A percentile compares a stretch with the other conserved stretches of the same genome.
phyloP scores from a whole-genome alignment of 2,888 invertebrate species.

The Ennomos erosarius region DNA sequence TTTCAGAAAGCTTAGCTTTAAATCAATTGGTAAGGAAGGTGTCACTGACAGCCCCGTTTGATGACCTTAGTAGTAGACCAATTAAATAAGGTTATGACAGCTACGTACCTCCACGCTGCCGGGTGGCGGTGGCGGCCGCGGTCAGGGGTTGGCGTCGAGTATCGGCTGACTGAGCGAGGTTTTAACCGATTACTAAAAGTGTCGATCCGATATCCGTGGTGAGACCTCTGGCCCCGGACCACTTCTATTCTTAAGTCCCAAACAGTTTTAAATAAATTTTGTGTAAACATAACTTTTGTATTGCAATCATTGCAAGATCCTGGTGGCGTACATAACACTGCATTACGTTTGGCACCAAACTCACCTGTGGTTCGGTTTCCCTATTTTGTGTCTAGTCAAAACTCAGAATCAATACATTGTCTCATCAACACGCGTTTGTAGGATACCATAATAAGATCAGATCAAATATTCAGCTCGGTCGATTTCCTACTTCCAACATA shows the following conservation, averaged over 20 bases:
- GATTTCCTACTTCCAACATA: constrained; percentile 37
- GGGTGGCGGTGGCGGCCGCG: neutral
- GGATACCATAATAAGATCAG: constrained; percentile 25
- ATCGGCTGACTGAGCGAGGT: neutral
- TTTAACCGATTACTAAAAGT: constrained; percentile 5
- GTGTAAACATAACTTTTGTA: too few relatives aligned
- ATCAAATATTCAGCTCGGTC: constrained; percentile 33
- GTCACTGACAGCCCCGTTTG: too few relatives aligned
- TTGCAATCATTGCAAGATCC: too few relatives aligned
- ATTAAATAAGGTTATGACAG: neutral
- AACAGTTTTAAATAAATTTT: too few relatives aligned
- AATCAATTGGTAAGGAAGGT: too few relatives aligned
- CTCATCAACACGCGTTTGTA: constrained; percentile 7
- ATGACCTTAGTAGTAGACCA: neutral
- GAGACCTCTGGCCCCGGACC: neutral
- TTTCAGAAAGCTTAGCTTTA: too few relatives aligned
- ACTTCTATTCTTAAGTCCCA: neutral
- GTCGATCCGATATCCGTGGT: neutral
- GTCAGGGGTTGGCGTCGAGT: constrained; percentile 7
- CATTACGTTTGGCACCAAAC: too few relatives aligned
- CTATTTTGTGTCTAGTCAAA: constrained; percentile 1
- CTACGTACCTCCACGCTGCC: constrained; percentile 1
- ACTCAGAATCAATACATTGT: constrained; percentile 27
- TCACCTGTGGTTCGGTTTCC: neutral
- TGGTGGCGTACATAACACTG: too few relatives aligned